Conservation (phyloP, 2,888 invertebrate species). For the Melitaea athalia region DNA sequence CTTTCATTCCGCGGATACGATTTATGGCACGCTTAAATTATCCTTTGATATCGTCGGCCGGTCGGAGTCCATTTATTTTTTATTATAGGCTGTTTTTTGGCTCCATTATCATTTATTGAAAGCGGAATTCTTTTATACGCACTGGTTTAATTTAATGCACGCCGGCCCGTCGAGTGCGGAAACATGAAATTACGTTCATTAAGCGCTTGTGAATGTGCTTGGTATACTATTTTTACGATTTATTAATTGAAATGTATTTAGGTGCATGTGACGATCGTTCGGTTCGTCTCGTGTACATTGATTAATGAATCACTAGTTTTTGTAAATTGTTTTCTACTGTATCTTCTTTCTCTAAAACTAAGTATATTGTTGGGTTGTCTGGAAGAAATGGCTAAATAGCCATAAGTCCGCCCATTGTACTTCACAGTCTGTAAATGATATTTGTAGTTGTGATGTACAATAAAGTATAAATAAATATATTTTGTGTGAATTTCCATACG, state of each 20-base stretch:
- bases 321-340: no score
- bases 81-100: conserved; percentile 12
- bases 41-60: conserved; percentile 27
- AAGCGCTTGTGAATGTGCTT: background rate
- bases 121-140: conserved; percentile 4
- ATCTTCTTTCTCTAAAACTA: no score
- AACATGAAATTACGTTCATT: conserved; percentile 6
- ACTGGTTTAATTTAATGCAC: conserved; percentile 1
- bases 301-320: background rate
- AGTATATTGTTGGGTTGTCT: no score
- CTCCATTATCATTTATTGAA: conserved; percentile 3
- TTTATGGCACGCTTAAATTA: conserved; percentile 38
- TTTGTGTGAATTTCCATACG: no score
- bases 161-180: background rate
- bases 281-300: background rate
- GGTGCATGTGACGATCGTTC: background rate
- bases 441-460: no score
- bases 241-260: background rate
- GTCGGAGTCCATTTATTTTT: conserved; percentile 18
- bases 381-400: no score
- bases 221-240: background rate
- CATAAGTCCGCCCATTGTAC: no score
- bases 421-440: no score
- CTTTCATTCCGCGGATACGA: conserved; percentile 34
- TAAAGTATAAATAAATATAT: no score